Conservation (phyloP, 1,140 invertebrate species). For the Drosophila orosa region DNA sequence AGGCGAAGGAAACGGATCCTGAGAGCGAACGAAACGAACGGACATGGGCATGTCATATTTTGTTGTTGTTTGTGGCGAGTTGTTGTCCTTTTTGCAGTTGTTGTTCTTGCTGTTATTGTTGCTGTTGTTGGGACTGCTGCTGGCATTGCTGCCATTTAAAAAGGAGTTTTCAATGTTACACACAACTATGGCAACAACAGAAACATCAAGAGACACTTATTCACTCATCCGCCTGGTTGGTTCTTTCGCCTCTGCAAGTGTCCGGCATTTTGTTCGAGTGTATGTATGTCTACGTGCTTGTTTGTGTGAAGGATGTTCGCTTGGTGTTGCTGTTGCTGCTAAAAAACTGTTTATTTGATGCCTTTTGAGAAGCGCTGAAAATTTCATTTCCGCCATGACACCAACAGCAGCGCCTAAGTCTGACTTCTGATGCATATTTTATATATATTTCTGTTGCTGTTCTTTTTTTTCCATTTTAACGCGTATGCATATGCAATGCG, state of each 20-base stretch:
- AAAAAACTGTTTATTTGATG: constrained; percentile 64
- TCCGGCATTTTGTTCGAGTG: constrained; percentile 66
- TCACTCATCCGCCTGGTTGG: constrained; percentile 73
- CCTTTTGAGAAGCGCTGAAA: constrained; percentile 52
- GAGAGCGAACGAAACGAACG: constrained; percentile 60
- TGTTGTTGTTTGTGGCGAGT: constrained; percentile 56
- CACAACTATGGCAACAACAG: constrained; percentile 43
- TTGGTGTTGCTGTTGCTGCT: constrained; percentile 40
- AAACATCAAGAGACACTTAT: constrained; percentile 59
- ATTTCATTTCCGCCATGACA: constrained; percentile 75
- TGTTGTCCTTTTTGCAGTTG: constrained; percentile 23
- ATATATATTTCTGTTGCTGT: constrained; percentile 10
- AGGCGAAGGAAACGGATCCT: constrained; percentile 71
- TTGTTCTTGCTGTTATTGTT: constrained; percentile 29
- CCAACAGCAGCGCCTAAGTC: constrained; percentile 43
- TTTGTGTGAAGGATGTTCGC: constrained; percentile 44
- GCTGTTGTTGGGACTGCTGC: constrained; percentile 28
- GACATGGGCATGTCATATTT: constrained; percentile 79
- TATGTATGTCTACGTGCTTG: constrained; percentile 28
- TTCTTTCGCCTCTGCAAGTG: constrained; percentile 55
- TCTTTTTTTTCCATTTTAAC: constrained; percentile 5
- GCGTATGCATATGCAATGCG: constrained; percentile 56
- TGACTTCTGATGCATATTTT: constrained; percentile 15
- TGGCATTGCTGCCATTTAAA: constrained; percentile 73
- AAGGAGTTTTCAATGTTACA: constrained; percentile 77